Evolutionary conservation across 2,888 invertebrate genomes (phyloP), one percentile per base, ranked within the genome.

Genomic region (Carpatolechia fugitivella): DNA sequence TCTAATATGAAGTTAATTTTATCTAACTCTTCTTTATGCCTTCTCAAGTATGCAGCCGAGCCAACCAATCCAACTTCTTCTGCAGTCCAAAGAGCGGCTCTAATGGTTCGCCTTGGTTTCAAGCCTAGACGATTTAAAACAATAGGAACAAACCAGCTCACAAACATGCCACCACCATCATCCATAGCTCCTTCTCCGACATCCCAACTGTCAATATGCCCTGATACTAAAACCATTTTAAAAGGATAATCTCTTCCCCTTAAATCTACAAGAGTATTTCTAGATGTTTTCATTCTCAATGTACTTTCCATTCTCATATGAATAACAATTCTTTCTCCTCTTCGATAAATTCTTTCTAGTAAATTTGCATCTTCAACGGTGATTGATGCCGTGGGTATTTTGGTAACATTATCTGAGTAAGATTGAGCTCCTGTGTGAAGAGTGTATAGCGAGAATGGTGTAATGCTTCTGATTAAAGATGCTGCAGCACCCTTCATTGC

Each of bases 121-220:
- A 96, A 79, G 18, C 92, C 92, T 1, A 97, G 80, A 5, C 83
- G 82, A 62, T 93, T 93, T 3, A 96, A 76, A 35, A 95, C 84
- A 7, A 93, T 92, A 14, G 95, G 84, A 7, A 94, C 93, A 60
- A 93, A 93, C 94, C 95, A 96, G 20, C 96, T 94, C 33, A 96
- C 93, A 65, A 96, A 94, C 29, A 94, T 91, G 47, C 96, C 96
- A 55, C 95, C 95, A 18, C 94, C 96, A 67, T 97, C 96, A 73
- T 97, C 96, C 96, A 97, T 95, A 5, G 96, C 96, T 13, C 96
- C 97, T 66, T 94, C 92, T 0, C 96, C 96, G 7, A 96, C 95
- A 78, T 97, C 96, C 96, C 96, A 97, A 70, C 95, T 95, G 70
- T 97, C 97, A 20, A 97, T 89, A 76, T 97, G 97, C 96, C 97